phyloP scores from a whole-genome alignment of 2,888 invertebrate species.

The Drosophila phalerata region DNA sequence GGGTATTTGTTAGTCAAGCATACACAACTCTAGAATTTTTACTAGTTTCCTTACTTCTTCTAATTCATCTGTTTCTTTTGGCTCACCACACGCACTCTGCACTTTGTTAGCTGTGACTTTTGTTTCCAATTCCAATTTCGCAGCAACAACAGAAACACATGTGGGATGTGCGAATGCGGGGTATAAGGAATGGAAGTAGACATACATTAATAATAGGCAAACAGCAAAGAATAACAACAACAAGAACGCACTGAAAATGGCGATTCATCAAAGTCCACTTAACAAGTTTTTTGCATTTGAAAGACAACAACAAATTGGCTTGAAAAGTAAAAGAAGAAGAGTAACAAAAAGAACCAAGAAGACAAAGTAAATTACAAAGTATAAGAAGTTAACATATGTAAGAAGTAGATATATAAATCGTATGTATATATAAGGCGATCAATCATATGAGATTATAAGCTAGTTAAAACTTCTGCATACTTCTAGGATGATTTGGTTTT shows the following conservation, averaged over 20 bases:
- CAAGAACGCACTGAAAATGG: conserved; percentile 65
- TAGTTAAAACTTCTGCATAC: conserved; percentile 44
- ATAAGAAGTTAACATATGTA: conserved; percentile 15
- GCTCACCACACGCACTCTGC: conserved; percentile 71
- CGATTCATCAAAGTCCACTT: conserved; percentile 80
- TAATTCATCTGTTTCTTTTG: conserved; percentile 18
- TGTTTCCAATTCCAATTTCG: conserved; percentile 56
- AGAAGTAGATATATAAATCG: background rate
- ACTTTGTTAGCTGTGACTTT: conserved; percentile 63
- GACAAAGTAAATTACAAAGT: conserved; percentile 31
- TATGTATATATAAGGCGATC: conserved; percentile 11
- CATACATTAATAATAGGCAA: conserved; percentile 73
- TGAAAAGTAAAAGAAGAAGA: conserved; percentile 10
- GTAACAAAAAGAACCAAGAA: conserved; percentile 25
- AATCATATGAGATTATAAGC: conserved; percentile 19
- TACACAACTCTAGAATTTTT: background rate
- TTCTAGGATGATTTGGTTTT: conserved; percentile 26
- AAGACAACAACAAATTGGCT: conserved; percentile 57
- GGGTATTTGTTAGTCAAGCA: background rate
- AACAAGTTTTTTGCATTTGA: conserved; percentile 80
- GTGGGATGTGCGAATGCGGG: conserved; percentile 19
- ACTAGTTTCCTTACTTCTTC: conserved; percentile 13
- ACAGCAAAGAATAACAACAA: conserved; percentile 41
- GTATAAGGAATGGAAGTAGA: conserved; percentile 18
- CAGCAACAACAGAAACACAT: conserved; percentile 33